Percentiles rank a stretch among this genome's conserved stretches.
These are phyloP conservation scores for Acridotheres tristis DNA, from an alignment of 2,797 vertebrate species.

Conservation along the genomic window DNA sequence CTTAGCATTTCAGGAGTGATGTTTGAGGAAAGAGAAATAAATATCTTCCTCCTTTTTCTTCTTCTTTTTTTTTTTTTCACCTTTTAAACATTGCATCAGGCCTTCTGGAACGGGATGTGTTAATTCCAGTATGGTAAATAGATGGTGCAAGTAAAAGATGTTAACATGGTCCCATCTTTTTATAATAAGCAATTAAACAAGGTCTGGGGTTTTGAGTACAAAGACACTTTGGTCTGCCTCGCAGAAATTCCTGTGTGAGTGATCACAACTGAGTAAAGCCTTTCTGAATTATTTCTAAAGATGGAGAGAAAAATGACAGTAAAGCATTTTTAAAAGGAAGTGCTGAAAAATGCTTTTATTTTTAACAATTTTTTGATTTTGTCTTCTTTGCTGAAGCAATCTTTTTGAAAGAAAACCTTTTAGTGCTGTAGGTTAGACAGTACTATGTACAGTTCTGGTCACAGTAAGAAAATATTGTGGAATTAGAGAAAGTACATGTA, in stretches of 20 bases:
- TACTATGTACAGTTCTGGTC: not conserved
- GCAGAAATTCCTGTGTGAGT: slow-evolving; percentile 22
- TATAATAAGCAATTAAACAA: slow-evolving; percentile 44
- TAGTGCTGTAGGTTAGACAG: not conserved
- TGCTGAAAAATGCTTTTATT: not conserved
- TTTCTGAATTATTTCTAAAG: slow-evolving; percentile 30
- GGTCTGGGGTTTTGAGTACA: slow-evolving; percentile 29
- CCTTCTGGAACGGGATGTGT: not conserved
- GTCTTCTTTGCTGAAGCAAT: not conserved
- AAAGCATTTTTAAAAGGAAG: not conserved
- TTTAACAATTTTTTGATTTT: not conserved
- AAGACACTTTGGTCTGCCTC: slow-evolving; percentile 15
- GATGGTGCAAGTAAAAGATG: not conserved
- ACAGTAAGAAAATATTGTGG: not conserved
- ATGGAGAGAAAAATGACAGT: not conserved
- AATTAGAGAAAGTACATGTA: not conserved
- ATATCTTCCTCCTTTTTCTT: too few species aligned
- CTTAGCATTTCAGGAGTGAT: not conserved
- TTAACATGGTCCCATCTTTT: not conserved
- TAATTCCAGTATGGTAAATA: not conserved
- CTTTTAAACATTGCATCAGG: not conserved
- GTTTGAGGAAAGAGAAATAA: not conserved
- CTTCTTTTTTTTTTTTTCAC: not conserved
- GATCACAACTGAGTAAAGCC: not conserved
- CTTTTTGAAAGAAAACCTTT: not conserved